Base-by-base conservation (phyloP, 2,113 vertebrate genomes). In the Danio rerio region DNA sequence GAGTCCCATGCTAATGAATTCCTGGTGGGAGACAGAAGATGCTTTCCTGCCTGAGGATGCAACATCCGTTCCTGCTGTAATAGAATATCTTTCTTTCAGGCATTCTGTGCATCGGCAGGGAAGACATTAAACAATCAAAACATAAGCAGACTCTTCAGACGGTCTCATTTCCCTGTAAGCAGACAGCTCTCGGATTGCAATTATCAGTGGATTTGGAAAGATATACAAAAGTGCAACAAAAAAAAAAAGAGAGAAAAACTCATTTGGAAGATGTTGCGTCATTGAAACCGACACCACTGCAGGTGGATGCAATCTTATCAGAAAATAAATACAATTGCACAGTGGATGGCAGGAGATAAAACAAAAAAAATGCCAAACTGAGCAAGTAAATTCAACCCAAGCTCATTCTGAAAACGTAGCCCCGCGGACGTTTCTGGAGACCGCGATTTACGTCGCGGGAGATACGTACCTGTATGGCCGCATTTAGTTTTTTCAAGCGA, bases 1-100 rank as follows among this genome's bases (percentile, higher is more conserved):
- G 81, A 74, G 82, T 87, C 77, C 63, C 72, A 40, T 40, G 76
- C 88, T 84, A 79, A 53, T 84, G 63, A 83, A 84, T 66, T 55
- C 65, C 59, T 71, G 56, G 61, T 83, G 69, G n/a, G 40, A 76
- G 61, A 66, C 45, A 73, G 53, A 52, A 83, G 18, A 50, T 72
- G 66, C 43, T 52, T 31, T 82, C 79, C 81, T 78, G 80, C 71
- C 49, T 81, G 18, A 86, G 81, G 80, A 80, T 47, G 76, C 11
- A 78, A 9, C 6, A 18, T 47, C 61, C 18, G 81, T 47, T 80
- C 84, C 81, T 84, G 83, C 78, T 85, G 71, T 77, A 71, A 78
- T 70, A 82, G 45, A 85, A 80, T 68, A n/a, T 53, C 56, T 83
- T 21, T 40, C 71, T 68, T 82, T 73, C 63, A 82, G 80, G 84